Evolutionary conservation across 2,113 vertebrate genomes (phyloP).

Genomic region (Madoqua kirkii): DNA sequence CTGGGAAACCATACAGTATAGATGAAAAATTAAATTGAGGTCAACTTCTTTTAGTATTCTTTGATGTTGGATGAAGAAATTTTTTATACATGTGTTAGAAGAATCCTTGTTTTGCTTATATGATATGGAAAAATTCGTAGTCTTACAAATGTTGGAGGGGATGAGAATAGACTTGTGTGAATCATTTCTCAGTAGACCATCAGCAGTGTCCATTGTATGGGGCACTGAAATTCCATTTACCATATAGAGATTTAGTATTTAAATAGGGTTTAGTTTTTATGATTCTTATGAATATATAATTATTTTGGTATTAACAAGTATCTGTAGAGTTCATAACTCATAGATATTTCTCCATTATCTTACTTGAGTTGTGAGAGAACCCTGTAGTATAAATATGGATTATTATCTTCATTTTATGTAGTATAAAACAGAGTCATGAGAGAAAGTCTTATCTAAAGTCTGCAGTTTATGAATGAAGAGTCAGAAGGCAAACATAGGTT

Average conservation of each 20-base stretch:
- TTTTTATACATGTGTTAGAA: background rate
- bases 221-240: background rate
- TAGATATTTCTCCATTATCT: background rate
- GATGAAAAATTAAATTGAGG: slow-evolving; percentile 17
- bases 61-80: background rate
- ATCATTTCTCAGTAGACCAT: slow-evolving; percentile 18
- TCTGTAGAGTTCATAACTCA: slow-evolving; percentile 13
- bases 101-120: background rate
- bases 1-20: background rate
- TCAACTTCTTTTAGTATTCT: slow-evolving; percentile 32
- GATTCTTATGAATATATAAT: background rate
- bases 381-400: background rate
- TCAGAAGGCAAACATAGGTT: background rate
- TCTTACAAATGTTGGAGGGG: background rate
- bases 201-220: background rate
- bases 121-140: background rate
- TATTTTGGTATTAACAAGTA: slow-evolving; percentile 4
- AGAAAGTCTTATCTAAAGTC: background rate
- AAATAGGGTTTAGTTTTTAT: background rate
- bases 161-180: background rate
- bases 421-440: background rate
- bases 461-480: background rate
- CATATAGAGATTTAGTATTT: background rate
- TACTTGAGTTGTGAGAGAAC: slow-evolving; percentile 11
- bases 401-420: background rate